Conservation (phyloP, 2,888 invertebrate genomes). For the Carpatolechia fugitivella region DNA sequence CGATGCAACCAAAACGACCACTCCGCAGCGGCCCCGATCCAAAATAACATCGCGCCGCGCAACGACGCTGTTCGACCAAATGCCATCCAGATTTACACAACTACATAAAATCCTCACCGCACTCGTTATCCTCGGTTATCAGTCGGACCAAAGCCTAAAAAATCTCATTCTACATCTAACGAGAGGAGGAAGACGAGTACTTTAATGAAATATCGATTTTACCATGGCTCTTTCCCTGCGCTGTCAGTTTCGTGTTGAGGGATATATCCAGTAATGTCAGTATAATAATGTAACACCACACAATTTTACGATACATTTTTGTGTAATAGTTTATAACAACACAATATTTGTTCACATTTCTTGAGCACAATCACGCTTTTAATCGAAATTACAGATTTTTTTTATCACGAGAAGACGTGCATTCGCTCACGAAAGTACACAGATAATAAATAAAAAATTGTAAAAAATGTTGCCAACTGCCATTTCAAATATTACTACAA, state of each 20-base stretch:
- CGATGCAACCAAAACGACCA: constrained; percentile 42
- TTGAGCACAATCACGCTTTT: constrained; percentile 43
- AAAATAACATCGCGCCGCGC: constrained; percentile 50
- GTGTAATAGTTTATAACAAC: constrained; percentile 39
- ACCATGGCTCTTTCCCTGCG: constrained; percentile 88
- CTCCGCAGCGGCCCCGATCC: constrained; percentile 48
- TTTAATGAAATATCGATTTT: constrained; percentile 58
- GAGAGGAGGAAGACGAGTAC: constrained; percentile 2
- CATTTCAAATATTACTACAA: background rate
- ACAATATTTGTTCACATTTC: constrained; percentile 66
- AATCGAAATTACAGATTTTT: background rate
- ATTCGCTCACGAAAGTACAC: constrained; percentile 17
- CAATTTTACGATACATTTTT: constrained; percentile 77
- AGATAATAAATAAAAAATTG: constrained; percentile 9
- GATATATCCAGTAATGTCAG: constrained; percentile 84
- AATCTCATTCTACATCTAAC: background rate
- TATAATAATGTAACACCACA: constrained; percentile 83
- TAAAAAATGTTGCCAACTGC: background rate
- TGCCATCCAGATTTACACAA: constrained; percentile 6
- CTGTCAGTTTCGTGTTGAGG: constrained; percentile 83
- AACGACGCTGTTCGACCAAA: background rate
- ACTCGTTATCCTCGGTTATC: background rate
- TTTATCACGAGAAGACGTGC: constrained; percentile 22
- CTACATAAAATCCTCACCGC: background rate
- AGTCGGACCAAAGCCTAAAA: background rate